Evolutionary conservation across 2,888 invertebrate species (phyloP).

Genomic region (Drosophila cyrtoloma): DNA sequence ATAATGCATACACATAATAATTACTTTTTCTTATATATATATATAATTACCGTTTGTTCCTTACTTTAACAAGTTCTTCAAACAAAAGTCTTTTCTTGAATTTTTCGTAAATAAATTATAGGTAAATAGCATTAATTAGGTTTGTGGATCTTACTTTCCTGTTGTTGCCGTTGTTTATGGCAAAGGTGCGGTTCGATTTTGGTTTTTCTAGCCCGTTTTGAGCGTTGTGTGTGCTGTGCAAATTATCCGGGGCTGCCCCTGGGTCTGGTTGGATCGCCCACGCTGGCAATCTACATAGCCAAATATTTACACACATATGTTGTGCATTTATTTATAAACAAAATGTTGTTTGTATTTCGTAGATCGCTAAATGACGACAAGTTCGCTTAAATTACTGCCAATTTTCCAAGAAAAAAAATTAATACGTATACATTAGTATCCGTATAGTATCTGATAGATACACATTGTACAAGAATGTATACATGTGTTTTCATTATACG

Average conservation of each 20-base stretch:
- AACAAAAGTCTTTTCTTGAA: constrained; percentile 12
- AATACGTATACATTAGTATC: constrained; percentile 4
- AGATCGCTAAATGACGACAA: constrained; percentile 59
- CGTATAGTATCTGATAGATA: background rate
- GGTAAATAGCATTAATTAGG: constrained; percentile 56
- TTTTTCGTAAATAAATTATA: constrained; percentile 12
- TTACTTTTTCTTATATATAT: background rate
- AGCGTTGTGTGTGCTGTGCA: constrained; percentile 18
- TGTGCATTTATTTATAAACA: constrained; percentile 63
- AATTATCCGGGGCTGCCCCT: constrained; percentile 40
- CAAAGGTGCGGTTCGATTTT: constrained; percentile 51
- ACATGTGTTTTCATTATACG: constrained; percentile 1
- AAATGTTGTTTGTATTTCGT: constrained; percentile 34
- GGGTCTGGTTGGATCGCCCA: constrained; percentile 54
- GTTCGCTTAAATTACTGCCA: constrained; percentile 50
- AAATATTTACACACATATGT: constrained; percentile 31
- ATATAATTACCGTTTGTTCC: background rate
- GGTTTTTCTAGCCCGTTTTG: background rate
- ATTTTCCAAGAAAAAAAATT: constrained; percentile 37
- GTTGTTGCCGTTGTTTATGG: constrained; percentile 33
- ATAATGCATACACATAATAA: background rate
- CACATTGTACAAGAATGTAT: background rate
- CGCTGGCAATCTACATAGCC: constrained; percentile 39
- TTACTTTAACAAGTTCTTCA: background rate
- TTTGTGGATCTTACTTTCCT: constrained; percentile 35